A percentile compares a stretch with the other conserved stretches of the same genome.
phyloP scores from a whole-genome alignment of 1,140 invertebrate genomes.

The Idris sp. region DNA sequence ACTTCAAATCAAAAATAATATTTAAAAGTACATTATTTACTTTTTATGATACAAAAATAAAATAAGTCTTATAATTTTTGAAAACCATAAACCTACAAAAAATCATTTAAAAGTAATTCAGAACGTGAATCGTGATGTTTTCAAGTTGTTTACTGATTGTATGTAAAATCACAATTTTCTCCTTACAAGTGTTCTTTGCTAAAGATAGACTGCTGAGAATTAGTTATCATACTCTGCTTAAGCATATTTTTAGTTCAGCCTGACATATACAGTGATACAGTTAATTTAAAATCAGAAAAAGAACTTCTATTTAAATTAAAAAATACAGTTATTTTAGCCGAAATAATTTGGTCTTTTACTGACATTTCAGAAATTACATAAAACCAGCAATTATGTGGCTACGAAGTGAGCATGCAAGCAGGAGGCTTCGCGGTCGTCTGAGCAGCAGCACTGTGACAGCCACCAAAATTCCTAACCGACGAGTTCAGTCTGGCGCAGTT shows the following conservation, averaged over 20 bases:
- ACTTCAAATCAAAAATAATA: too few species aligned
- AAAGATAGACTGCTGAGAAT: constrained; percentile 56
- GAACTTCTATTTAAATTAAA: too few species aligned
- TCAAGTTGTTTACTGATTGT: too few species aligned
- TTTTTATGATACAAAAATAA: too few species aligned
- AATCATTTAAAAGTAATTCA: too few species aligned
- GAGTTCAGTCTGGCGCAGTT: constrained; percentile 68
- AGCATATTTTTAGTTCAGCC: constrained; percentile 43
- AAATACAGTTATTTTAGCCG: neutral
- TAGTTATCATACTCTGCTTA: constrained; percentile 44
- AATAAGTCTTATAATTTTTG: too few species aligned
- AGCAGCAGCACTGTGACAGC: constrained; percentile 57
- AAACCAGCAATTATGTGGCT: constrained; percentile 72
- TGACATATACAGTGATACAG: constrained; percentile 18
- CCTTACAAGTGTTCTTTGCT: constrained; percentile 42
- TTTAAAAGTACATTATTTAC: too few species aligned
- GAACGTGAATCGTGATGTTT: too few species aligned
- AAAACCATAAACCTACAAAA: too few species aligned
- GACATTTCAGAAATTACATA: constrained; percentile 53
- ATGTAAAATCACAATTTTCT: constrained; percentile 25
- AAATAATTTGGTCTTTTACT: too few species aligned
- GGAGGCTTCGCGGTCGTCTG: constrained; percentile 75
- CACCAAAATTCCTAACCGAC: constrained; percentile 65
- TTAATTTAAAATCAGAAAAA: too few species aligned
- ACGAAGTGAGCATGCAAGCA: constrained; percentile 74